phyloP scores from a whole-genome alignment of 2,797 vertebrate species.

The Gastrophryne carolinensis region DNA sequence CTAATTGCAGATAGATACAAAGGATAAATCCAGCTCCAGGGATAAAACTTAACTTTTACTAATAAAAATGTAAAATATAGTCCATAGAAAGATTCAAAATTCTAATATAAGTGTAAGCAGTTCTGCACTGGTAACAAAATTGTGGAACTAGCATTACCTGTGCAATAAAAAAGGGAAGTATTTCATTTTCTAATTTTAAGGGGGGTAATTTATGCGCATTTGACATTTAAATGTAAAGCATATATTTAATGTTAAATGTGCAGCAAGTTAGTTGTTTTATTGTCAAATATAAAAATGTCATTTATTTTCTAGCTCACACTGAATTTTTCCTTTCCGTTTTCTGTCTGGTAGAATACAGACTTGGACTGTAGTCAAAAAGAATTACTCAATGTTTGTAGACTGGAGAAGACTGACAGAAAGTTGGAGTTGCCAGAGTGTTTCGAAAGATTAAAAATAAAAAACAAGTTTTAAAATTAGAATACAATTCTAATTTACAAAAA shows the following conservation, averaged over 20 bases:
- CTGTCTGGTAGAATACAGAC: neutral
- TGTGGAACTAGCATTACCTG: no score
- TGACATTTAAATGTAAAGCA: neutral
- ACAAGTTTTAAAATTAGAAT: conserved; percentile 63
- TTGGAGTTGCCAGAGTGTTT: conserved; percentile 60
- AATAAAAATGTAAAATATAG: no score
- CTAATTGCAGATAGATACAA: no score
- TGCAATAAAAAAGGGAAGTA: no score
- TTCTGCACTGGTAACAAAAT: no score
- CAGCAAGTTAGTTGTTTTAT: conserved; percentile 34
- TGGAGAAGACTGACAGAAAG: conserved; percentile 59
- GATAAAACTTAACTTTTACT: no score
- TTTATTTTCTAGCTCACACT: conserved; percentile 48
- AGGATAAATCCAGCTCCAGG: no score
- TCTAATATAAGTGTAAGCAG: no score
- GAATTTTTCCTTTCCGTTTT: neutral
- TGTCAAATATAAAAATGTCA: conserved; percentile 14
- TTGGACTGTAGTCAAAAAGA: conserved; percentile 60
- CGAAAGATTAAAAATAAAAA: conserved; percentile 63
- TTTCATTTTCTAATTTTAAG: no score
- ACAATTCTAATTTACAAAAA: conserved; percentile 63
- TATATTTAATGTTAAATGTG: no score
- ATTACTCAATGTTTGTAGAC: conserved; percentile 61
- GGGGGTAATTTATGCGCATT: conserved; percentile 9
- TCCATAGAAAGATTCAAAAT: no score